These are phyloP conservation scores for Calvadosia cruxmelitensis DNA, from an alignment of 30 jellyfish, hydroid and myxozoan genomes.

Conservation along the genomic window DNA sequence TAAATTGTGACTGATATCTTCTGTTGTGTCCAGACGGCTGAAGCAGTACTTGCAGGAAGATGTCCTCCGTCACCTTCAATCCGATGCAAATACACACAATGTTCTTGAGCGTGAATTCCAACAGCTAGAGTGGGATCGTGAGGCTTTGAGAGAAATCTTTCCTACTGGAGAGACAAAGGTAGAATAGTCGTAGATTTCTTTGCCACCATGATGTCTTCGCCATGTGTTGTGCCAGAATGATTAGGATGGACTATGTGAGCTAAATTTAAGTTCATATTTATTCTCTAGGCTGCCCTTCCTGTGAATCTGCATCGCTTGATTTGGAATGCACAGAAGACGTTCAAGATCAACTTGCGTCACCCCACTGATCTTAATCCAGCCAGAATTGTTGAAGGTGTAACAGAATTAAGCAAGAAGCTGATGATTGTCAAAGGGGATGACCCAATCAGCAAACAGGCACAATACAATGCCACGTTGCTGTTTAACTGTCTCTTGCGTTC, in stretches of 20 bases:
- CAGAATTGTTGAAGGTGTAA: constrained; percentile 51
- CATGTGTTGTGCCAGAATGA: not conserved
- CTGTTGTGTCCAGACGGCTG: constrained; percentile 38
- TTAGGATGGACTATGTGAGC: not conserved
- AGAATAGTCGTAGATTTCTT: not conserved
- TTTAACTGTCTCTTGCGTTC: constrained; percentile 59
- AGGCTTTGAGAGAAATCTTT: constrained; percentile 57
- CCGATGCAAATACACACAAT: constrained; percentile 48
- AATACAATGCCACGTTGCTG: constrained; percentile 87
- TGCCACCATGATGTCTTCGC: not conserved
- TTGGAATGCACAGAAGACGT: constrained; percentile 94
- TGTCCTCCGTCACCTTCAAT: constrained; percentile 36
- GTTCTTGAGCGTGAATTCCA: constrained; percentile 78
- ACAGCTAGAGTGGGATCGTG: constrained; percentile 71
- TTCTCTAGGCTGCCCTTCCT: constrained; percentile 62
- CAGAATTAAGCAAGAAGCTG: constrained; percentile 41
- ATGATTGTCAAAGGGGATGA: constrained; percentile 91
- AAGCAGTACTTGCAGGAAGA: constrained; percentile 81
- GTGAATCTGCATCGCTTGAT: constrained; percentile 70
- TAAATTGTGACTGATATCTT: not conserved
- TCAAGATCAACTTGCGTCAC: constrained; percentile 51
- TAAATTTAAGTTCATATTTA: not conserved
- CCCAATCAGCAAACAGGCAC: constrained; percentile 88
- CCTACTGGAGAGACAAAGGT: constrained; percentile 96
- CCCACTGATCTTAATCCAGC: constrained; percentile 85